Evolutionary conservation across 2,888 invertebrate genomes (phyloP).

Genomic region (Axea sp.): DNA sequence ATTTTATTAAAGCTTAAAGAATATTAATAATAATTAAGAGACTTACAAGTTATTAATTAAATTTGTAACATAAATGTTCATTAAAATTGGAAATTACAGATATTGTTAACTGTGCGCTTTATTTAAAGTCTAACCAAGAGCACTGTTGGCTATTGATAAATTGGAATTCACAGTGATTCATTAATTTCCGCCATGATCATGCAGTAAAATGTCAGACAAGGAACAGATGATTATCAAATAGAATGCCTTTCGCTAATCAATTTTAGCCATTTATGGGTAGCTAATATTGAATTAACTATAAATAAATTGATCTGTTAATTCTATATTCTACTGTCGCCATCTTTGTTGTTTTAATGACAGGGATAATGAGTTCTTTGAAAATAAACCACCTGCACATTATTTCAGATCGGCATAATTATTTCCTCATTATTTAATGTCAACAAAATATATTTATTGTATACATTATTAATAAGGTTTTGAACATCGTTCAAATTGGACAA

Average conservation of each 20-base stretch:
- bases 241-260: slow-evolving; percentile 28
- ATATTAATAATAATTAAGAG: too few relatives aligned
- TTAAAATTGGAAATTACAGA: too few relatives aligned
- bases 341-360: not conserved
- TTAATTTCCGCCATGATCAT: slow-evolving; percentile 21
- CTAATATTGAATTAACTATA: slow-evolving; percentile 25
- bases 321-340: not conserved
- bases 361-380: not conserved
- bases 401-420: too few relatives aligned
- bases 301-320: slow-evolving; percentile 31
- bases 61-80: too few relatives aligned
- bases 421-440: too few relatives aligned
- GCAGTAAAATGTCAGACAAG: slow-evolving; percentile 19
- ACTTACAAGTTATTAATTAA: too few relatives aligned
- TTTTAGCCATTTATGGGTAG: slow-evolving; percentile 21
- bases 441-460: too few relatives aligned
- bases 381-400: not conserved
- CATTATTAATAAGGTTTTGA: slow-evolving; percentile 24
- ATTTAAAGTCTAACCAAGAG: not conserved
- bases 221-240: slow-evolving; percentile 31
- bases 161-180: slow-evolving; percentile 15
- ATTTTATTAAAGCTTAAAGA: too few relatives aligned
- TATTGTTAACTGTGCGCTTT: too few relatives aligned
- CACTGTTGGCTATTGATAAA: slow-evolving; percentile 7
- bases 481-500: slow-evolving; percentile 33